Evolutionary conservation across 1,140 invertebrate genomes (phyloP).

Genomic region (Panagrolaimus sp.): DNA sequence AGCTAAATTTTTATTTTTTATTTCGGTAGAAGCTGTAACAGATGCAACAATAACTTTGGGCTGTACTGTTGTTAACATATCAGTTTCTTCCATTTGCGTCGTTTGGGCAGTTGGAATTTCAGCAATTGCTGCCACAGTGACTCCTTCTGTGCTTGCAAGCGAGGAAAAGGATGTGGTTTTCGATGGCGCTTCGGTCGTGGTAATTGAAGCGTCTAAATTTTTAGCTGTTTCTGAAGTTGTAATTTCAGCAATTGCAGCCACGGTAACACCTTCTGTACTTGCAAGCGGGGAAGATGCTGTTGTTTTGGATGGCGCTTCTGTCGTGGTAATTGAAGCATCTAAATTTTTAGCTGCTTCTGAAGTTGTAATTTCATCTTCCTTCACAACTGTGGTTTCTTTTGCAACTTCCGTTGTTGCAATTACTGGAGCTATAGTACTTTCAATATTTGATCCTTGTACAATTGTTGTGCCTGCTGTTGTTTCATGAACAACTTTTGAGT

Average conservation of each 20-base stretch:
- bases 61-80: no score
- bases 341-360: neutral
- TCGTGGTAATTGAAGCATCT: no score
- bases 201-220: neutral
- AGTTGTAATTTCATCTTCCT: neutral
- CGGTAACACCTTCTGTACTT: neutral
- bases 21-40: no score
- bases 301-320: neutral
- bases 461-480: neutral
- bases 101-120: no score
- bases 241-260: neutral
- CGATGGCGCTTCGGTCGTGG: neutral
- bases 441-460: neutral
- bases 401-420: neutral
- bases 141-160: neutral
- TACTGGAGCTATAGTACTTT: neutral
- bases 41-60: no score
- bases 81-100: no score
- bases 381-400: neutral
- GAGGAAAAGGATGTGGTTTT: neutral
- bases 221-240: neutral
- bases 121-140: no score
- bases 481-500: no score
- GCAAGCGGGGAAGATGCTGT: neutral
- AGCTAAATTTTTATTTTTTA: no score